A percentile compares a stretch with the other conserved stretches of the same genome.
These are phyloP conservation scores for Enteromius unitaeniatus DNA, from an alignment of 2,797 vertebrate species.

Conservation along the genomic window DNA sequence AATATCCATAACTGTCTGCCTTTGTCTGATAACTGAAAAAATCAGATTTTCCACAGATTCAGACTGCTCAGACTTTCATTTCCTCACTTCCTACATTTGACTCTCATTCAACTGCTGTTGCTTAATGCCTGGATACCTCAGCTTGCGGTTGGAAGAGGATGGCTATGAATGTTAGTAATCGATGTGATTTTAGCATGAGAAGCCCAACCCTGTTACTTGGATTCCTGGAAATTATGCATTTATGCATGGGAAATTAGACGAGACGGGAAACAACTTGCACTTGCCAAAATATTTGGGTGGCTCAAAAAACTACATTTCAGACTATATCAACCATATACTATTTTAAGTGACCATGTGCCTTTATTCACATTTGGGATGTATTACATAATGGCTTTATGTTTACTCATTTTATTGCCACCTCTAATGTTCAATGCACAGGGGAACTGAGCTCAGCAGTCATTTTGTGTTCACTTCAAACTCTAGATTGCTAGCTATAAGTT, in stretches of 20 bases:
- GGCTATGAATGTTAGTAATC: background rate
- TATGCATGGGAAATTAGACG: background rate
- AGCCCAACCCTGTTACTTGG: background rate
- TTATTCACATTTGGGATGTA: background rate
- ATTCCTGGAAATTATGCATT: background rate
- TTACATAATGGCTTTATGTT: background rate
- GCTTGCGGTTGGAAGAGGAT: background rate
- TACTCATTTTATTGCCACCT: background rate
- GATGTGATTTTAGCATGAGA: background rate
- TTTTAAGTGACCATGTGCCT: background rate
- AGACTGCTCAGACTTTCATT: slow-evolving; percentile 23
- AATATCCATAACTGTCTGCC: background rate
- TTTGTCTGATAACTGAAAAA: background rate
- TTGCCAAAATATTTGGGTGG: background rate
- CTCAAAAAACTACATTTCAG: background rate
- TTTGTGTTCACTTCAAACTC: background rate
- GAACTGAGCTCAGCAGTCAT: background rate
- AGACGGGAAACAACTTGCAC: background rate
- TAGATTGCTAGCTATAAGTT: background rate
- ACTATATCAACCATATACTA: background rate
- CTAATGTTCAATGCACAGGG: background rate
- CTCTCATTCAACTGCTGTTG: slow-evolving; percentile 53
- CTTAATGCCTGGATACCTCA: background rate
- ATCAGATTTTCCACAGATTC: slow-evolving; percentile 3
- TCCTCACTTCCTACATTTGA: slow-evolving; percentile 55